Conservation (phyloP, 2,113 vertebrate genomes). For the Lagenorhynchus albirostris region DNA sequence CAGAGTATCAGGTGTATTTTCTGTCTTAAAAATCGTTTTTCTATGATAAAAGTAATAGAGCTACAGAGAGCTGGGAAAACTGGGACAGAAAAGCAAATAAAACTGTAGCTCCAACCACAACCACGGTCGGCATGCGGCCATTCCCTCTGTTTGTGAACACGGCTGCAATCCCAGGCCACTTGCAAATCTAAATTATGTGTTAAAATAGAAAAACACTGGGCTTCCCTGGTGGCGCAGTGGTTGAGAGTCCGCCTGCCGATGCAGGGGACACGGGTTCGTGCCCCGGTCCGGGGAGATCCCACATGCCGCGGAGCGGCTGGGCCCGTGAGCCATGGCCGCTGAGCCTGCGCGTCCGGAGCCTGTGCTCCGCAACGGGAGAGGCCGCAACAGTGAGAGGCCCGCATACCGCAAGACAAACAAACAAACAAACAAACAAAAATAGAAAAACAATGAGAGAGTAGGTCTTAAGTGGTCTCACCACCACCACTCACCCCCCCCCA, state of each 20-base stretch:
- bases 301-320: too few relatives aligned
- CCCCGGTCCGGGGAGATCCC: too few relatives aligned
- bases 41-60: not conserved
- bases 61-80: not conserved
- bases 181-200: not conserved
- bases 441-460: not conserved
- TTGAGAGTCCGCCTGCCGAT: too few relatives aligned
- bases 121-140: rapidly evolving
- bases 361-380: too few relatives aligned
- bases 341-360: too few relatives aligned
- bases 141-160: not conserved
- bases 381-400: too few relatives aligned
- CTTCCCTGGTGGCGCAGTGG: too few relatives aligned
- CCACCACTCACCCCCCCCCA: not conserved
- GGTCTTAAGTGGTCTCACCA: not conserved
- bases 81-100: not conserved
- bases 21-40: not conserved
- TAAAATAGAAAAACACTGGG: not conserved
- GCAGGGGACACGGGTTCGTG: too few relatives aligned
- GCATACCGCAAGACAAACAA: too few relatives aligned
- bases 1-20: not conserved
- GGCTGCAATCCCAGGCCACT: not conserved
- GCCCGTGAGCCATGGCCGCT: too few relatives aligned
- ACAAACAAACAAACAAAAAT: not conserved
- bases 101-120: not conserved